Evolutionary conservation across 2,113 vertebrate genomes (phyloP), one percentile per base, ranked within the genome.

Genomic region (Amia ocellicauda): DNA sequence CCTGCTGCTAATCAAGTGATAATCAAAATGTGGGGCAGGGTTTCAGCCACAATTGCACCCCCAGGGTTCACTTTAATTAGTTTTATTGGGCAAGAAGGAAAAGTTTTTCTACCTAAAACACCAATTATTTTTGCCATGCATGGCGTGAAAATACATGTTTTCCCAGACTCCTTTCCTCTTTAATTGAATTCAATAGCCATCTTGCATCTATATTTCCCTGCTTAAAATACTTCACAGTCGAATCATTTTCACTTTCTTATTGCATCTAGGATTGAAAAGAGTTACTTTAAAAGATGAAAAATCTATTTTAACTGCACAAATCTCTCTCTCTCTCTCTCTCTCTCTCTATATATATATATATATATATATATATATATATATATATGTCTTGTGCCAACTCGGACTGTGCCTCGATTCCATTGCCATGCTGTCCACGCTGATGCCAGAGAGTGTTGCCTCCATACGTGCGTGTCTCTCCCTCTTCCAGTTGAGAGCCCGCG

Each of bases 41-140:
- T 69, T 74, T 57, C 57, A 72, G 66, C 62, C 71, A 47, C 27
- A 53, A 75, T 41, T 60, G 57, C 57, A 66, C 64, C 45, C 64
- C 56, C 72, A 65, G 45, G 28, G 31, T 64, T 70, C 55, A 62
- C 63, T 78, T 78, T 79, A 76, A 79, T 77, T 76, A 72, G 67
- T 74, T 78, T 72, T 62, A 74, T 74, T 78, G 67, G 68, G 59
- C 62, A 70, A 69, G 67, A 7, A 27, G 66, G 69, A 73, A 69
- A 67, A 64, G 66, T 72, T 74, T 72, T 74, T 67, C 69, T 20
- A 61, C 59, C 54, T 71, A 70, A 70, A 75, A 67, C 71, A 70
- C 70, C 43, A 69, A 65, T 71, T 69, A 75, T 74, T 75, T 71
- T 70, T 60, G 67, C 64, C 61, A 53, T 29, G 53, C 42, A 63